A percentile compares a stretch with the other conserved stretches of the same genome.
Conservation (phyloP, 2,113 vertebrate genomes). For the Sylvietta virens region DNA sequence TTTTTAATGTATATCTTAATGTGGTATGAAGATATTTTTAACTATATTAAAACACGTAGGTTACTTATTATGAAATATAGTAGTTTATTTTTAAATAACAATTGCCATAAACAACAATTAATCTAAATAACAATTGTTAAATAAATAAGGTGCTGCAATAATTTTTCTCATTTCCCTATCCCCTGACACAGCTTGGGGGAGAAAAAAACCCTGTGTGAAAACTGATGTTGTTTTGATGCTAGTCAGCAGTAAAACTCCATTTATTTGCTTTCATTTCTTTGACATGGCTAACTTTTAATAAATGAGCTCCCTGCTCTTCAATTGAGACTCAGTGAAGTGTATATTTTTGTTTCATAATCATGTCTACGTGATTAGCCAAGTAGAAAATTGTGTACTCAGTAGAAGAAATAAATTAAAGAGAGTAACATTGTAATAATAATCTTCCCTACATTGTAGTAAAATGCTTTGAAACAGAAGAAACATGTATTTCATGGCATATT, state of each 20-base stretch:
- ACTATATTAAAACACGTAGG: not conserved
- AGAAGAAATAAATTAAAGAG: not conserved
- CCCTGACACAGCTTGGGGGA: not conserved
- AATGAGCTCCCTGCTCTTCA: not conserved
- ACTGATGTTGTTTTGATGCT: not conserved
- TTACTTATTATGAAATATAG: not conserved
- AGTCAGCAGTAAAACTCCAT: not conserved
- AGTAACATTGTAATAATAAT: not conserved
- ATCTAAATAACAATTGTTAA: not conserved
- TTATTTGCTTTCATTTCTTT: not conserved
- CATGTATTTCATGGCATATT: not conserved
- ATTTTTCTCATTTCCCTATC: not conserved
- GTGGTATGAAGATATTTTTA: not conserved
- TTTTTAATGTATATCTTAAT: not conserved
- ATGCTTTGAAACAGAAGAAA: not conserved
- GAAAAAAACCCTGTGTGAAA: not conserved
- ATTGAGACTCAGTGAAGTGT: not conserved
- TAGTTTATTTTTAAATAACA: not conserved
- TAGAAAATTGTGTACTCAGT: slow-evolving; percentile 16
- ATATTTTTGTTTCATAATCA: not conserved
- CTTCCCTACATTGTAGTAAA: not conserved
- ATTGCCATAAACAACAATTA: not conserved
- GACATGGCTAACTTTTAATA: not conserved
- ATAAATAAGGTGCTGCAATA: not conserved
- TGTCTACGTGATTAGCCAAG: not conserved